phyloP scores from a whole-genome alignment of 2,797 vertebrate genomes.

The Girardinus metallicus region DNA sequence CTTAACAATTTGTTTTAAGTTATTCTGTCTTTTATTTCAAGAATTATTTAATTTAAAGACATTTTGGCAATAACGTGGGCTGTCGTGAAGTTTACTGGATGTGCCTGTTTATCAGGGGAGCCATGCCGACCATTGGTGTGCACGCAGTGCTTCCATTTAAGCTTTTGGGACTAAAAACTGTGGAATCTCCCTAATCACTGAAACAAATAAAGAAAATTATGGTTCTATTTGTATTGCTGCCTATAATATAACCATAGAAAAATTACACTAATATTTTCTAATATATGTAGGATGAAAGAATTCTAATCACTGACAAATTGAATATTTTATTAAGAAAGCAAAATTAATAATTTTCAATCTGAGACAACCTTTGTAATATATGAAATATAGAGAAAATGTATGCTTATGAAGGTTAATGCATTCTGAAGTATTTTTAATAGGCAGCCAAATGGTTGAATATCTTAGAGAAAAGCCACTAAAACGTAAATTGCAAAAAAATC shows the following conservation, averaged over 20 bases:
- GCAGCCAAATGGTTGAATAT: conserved; percentile 68
- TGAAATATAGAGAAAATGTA: conserved; percentile 80
- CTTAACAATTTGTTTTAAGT: conserved; percentile 75
- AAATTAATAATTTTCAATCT: conserved; percentile 80
- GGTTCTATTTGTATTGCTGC: conserved; percentile 74
- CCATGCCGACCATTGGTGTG: conserved; percentile 61
- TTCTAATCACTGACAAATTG: conserved; percentile 86
- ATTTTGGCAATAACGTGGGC: conserved; percentile 81
- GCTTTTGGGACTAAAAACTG: conserved; percentile 74
- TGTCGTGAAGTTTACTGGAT: conserved; percentile 79
- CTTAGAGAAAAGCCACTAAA: conserved; percentile 74
- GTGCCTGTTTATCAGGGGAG: conserved; percentile 83
- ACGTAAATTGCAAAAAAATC: conserved; percentile 72
- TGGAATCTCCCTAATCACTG: conserved; percentile 80
- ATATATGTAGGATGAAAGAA: conserved; percentile 85
- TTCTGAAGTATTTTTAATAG: conserved; percentile 78
- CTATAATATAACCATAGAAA: conserved; percentile 78
- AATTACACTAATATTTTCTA: conserved; percentile 86
- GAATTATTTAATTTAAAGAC: conserved; percentile 82
- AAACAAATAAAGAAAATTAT: conserved; percentile 68
- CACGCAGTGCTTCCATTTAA: conserved; percentile 74
- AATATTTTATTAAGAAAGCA: conserved; percentile 85
- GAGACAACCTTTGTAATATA: conserved; percentile 83
- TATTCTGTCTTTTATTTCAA: conserved; percentile 81
- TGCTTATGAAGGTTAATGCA: conserved; percentile 74